Conservation (phyloP, 2,797 vertebrate species). For the Anguilla marmorata region DNA sequence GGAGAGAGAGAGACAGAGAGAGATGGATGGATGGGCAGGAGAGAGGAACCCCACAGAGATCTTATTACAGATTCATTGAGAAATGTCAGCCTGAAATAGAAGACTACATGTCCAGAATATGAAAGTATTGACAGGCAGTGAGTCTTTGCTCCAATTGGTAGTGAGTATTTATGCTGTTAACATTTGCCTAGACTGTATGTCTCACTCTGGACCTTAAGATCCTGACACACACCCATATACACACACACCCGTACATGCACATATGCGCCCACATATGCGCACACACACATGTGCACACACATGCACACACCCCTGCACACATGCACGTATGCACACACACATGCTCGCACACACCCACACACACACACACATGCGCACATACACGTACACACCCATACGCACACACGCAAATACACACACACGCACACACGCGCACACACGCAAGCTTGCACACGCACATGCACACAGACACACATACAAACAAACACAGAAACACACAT, state of each 20-base stretch:
- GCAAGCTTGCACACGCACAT: neutral
- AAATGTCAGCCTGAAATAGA: neutral
- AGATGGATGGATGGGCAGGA: neutral
- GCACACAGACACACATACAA: conserved; percentile 16
- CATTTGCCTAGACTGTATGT: too few species aligned
- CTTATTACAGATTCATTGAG: neutral
- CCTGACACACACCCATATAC: neutral
- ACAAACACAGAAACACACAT: too few species aligned
- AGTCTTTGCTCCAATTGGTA: too few species aligned
- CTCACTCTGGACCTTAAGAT: too few species aligned
- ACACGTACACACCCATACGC: neutral
- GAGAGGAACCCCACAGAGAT: neutral
- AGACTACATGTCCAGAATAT: neutral
- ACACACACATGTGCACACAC: neutral
- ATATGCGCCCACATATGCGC: too few species aligned
- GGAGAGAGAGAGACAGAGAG: neutral
- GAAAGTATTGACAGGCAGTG: neutral
- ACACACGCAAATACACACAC: too few species aligned
- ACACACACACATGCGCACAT: neutral
- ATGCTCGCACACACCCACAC: neutral
- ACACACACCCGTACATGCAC: too few species aligned
- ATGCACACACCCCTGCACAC: neutral
- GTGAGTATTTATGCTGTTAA: too few species aligned
- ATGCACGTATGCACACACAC: neutral
- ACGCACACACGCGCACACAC: conserved; percentile 34